Percentiles rank a stretch among this genome's conserved stretches.
phyloP scores from a whole-genome alignment of 2,113 vertebrate genomes.

The Sclerurus mexicanus region DNA sequence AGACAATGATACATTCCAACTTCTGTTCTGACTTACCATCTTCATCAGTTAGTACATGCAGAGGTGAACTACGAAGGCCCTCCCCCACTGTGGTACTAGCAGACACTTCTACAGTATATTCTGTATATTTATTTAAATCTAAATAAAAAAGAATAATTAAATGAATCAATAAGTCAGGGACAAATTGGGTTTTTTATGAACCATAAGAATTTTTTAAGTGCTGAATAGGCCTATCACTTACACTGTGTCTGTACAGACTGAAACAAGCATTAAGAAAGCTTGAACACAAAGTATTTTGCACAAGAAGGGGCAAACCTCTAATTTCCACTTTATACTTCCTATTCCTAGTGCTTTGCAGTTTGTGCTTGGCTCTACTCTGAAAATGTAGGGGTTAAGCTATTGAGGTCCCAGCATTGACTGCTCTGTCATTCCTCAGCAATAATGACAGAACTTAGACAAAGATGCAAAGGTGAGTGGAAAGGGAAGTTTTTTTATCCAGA shows the following conservation, averaged over 20 bases:
- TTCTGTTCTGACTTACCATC: conserved; percentile 71
- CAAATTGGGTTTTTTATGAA: background rate
- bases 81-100: conserved; percentile 77
- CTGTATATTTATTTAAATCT: conserved; percentile 78
- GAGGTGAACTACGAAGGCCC: conserved; percentile 67
- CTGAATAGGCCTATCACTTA: background rate
- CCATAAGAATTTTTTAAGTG: background rate
- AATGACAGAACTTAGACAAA: background rate
- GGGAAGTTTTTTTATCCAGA: background rate
- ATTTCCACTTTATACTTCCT: background rate
- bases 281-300: background rate
- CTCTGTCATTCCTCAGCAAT: background rate
- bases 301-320: background rate
- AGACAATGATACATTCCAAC: background rate
- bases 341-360: background rate
- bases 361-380: background rate
- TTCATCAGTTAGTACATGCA: conserved; percentile 75
- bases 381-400: background rate
- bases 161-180: background rate
- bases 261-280: background rate
- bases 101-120: conserved; percentile 73
- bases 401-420: background rate
- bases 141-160: background rate
- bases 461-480: background rate
- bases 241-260: background rate